These are phyloP conservation scores for Heliothis peltigera DNA, from an alignment of 2,888 invertebrate species.

Conservation along the genomic window DNA sequence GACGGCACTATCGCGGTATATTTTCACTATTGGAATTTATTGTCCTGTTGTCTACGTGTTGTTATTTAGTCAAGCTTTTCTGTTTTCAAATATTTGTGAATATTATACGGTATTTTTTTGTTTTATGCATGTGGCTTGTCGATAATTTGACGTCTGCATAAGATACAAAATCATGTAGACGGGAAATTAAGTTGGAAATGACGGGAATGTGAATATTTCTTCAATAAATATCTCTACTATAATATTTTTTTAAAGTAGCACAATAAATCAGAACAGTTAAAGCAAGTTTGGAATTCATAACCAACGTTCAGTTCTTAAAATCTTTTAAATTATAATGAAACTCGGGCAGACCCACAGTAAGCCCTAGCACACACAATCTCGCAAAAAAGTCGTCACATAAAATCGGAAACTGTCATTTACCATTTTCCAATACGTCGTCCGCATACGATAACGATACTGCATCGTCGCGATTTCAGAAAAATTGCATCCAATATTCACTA, in stretches of 20 bases:
- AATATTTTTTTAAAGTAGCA: too few species aligned
- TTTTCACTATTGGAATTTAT: not conserved
- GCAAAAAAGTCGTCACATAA: conserved; percentile 37
- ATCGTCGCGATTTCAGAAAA: conserved; percentile 52
- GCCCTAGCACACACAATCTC: conserved; percentile 7
- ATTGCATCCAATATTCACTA: conserved; percentile 38
- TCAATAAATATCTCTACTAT: too few species aligned
- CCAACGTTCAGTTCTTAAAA: not conserved
- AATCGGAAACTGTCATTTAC: conserved; percentile 52
- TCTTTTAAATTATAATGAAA: accelerated
- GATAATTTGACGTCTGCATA: too few species aligned
- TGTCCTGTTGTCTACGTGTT: not conserved
- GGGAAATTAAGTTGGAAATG: too few species aligned
- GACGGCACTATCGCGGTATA: conserved; percentile 22
- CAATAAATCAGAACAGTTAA: too few species aligned
- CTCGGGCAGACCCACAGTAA: conserved; percentile 10
- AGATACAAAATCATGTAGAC: too few species aligned
- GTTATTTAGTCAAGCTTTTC: not conserved
- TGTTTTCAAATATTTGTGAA: too few species aligned
- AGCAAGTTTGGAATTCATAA: not conserved
- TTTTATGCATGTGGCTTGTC: too few species aligned
- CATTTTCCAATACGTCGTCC: conserved; percentile 49
- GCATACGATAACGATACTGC: conserved; percentile 47
- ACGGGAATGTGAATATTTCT: too few species aligned
- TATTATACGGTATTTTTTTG: too few species aligned